Evolutionary conservation across 2,113 vertebrate species (phyloP).

Genomic region (Coracopsis vasa): DNA sequence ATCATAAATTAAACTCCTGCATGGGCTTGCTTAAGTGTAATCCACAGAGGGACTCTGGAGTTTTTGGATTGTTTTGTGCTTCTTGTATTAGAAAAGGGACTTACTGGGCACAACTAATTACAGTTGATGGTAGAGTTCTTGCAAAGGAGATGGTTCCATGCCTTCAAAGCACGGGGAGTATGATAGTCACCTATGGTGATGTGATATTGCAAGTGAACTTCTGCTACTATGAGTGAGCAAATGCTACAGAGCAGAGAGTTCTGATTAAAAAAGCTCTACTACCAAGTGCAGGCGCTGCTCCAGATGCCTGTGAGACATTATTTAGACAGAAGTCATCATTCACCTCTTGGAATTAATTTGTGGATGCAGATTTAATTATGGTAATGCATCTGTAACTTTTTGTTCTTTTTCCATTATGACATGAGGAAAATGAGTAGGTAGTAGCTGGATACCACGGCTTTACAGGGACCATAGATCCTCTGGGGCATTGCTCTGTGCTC

Average conservation of each 20-base stretch:
- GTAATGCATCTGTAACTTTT: background rate
- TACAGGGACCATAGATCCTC: background rate
- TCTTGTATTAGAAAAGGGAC: background rate
- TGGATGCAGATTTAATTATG: constrained; percentile 11
- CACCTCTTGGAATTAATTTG: constrained; percentile 6
- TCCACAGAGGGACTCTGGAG: background rate
- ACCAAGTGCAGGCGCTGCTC: background rate
- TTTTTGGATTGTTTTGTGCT: background rate
- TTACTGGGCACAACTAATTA: background rate
- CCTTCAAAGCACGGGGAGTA: background rate
- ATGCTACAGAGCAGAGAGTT: background rate
- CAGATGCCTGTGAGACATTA: background rate
- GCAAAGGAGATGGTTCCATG: background rate
- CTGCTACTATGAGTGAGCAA: background rate
- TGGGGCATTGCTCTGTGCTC: background rate
- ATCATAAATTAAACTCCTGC: background rate
- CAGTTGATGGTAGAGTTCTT: background rate
- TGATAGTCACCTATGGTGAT: background rate
- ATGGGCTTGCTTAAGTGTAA: background rate
- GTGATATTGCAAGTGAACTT: background rate
- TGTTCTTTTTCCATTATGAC: background rate
- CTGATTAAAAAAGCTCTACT: background rate
- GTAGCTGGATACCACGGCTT: background rate
- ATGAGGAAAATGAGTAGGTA: background rate
- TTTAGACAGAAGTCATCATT: background rate